Percentiles rank a stretch among this genome's conserved stretches.
phyloP scores from a whole-genome alignment of 2,797 vertebrate genomes.

The Mastacembelus armatus region DNA sequence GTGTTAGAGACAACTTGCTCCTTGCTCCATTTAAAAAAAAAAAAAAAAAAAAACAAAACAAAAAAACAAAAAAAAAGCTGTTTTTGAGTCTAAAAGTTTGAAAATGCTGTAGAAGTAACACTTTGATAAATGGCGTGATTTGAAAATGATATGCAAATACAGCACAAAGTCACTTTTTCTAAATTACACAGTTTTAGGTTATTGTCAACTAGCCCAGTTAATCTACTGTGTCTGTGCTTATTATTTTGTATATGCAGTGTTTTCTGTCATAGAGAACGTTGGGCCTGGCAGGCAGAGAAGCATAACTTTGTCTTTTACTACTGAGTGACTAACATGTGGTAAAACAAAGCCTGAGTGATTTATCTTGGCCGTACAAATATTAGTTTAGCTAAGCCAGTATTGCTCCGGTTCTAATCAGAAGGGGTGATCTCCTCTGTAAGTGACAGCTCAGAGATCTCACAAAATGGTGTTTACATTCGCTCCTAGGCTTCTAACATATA shows the following conservation, averaged over 20 bases:
- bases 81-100: slow-evolving; percentile 22
- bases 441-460: slow-evolving; percentile 73
- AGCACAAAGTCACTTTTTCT: slow-evolving; percentile 3
- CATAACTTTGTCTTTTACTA: slow-evolving; percentile 44
- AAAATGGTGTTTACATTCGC: slow-evolving; percentile 77
- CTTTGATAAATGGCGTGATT: slow-evolving; percentile 1
- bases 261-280: slow-evolving; percentile 36
- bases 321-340: slow-evolving; percentile 66
- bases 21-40: slow-evolving; percentile 47
- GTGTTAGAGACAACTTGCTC: slow-evolving; percentile 31
- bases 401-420: slow-evolving; percentile 73
- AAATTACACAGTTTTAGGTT: slow-evolving; percentile 2
- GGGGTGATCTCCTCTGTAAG: slow-evolving; percentile 62
- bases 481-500: slow-evolving; percentile 63
- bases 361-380: slow-evolving; percentile 81
- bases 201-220: slow-evolving; percentile 23
- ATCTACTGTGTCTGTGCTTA: slow-evolving; percentile 34
- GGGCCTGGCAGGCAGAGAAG: slow-evolving; percentile 19
- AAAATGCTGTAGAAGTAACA: slow-evolving; percentile 27
- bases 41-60: slow-evolving; percentile 38
- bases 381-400: slow-evolving; percentile 79
- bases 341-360: slow-evolving; percentile 78
- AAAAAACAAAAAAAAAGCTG: slow-evolving; percentile 31
- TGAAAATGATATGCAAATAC: not conserved
- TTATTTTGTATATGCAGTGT: slow-evolving; percentile 36